Evolutionary conservation across 2,113 vertebrate genomes (phyloP).

Genomic region (Osmerus eperlanus): DNA sequence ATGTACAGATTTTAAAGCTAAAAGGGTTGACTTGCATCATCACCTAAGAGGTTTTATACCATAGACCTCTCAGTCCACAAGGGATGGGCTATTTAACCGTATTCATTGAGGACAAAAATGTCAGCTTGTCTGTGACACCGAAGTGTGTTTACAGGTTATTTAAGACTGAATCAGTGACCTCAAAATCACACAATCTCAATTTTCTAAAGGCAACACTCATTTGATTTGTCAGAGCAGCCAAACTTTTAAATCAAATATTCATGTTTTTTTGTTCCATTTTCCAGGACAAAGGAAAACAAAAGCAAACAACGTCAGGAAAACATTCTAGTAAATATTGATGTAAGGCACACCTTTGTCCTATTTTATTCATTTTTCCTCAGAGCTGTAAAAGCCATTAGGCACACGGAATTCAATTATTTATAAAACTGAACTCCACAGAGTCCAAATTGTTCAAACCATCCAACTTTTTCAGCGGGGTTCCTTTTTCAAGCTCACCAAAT

Average conservation of each 20-base stretch:
- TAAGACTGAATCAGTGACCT: not conserved
- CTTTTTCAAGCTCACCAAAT: constrained; percentile 42
- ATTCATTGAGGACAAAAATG: not conserved
- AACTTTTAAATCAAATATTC: constrained; percentile 33
- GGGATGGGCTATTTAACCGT: not conserved
- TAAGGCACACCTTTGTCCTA: constrained; percentile 35
- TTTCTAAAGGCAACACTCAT: not conserved
- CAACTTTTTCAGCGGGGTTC: constrained; percentile 48
- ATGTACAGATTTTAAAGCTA: constrained; percentile 37
- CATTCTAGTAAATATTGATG: constrained; percentile 55
- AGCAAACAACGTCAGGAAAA: constrained; percentile 25
- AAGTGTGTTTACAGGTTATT: no score
- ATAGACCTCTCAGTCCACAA: constrained; percentile 1
- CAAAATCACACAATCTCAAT: not conserved
- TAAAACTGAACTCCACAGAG: constrained; percentile 40
- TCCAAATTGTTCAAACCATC: constrained; percentile 47
- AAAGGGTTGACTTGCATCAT: constrained; percentile 22
- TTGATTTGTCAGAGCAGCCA: not conserved
- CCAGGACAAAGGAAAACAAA: constrained; percentile 33
- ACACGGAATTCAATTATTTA: constrained; percentile 50
- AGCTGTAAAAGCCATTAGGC: constrained; percentile 51
- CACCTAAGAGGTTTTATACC: constrained; percentile 17
- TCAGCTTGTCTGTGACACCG: not conserved
- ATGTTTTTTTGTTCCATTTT: constrained; percentile 34
- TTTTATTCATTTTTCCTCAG: constrained; percentile 47